Conservation (phyloP, 2,113 vertebrate species). For the Perccottus glenii region DNA sequence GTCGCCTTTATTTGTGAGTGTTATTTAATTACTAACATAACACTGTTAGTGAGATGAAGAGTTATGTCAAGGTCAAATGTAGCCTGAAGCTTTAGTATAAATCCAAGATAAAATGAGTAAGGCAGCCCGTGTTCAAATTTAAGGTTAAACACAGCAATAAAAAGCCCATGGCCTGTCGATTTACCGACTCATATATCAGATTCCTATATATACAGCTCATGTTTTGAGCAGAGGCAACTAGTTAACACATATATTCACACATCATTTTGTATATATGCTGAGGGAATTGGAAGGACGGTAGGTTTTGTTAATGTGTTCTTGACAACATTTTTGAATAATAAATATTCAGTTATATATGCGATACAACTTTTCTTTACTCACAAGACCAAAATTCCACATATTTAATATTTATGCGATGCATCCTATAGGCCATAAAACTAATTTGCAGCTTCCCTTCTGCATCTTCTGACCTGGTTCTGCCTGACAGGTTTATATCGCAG, state of each 20-base stretch:
- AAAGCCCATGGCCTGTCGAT: slow-evolving; percentile 52
- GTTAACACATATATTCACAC: slow-evolving; percentile 65
- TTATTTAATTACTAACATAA: slow-evolving; percentile 30
- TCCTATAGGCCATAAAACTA: slow-evolving; percentile 21
- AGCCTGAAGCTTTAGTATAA: background rate
- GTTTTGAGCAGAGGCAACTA: slow-evolving; percentile 24
- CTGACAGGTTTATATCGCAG: slow-evolving; percentile 37
- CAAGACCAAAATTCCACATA: background rate
- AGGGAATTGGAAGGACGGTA: background rate
- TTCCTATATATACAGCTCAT: slow-evolving; percentile 48
- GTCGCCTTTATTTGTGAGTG: slow-evolving; percentile 38
- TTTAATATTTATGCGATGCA: slow-evolving; percentile 5
- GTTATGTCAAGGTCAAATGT: slow-evolving; percentile 16
- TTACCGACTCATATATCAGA: slow-evolving; percentile 55
- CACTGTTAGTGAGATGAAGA: slow-evolving; percentile 30
- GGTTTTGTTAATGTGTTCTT: too few relatives aligned
- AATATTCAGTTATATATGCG: too few relatives aligned
- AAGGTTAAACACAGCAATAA: background rate
- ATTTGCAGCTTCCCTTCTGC: slow-evolving; percentile 26
- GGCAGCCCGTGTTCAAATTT: slow-evolving; percentile 46
- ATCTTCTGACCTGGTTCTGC: slow-evolving; percentile 20
- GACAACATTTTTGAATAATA: too few relatives aligned
- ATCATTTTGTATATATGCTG: too few relatives aligned
- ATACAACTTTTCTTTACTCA: background rate
- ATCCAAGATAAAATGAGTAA: slow-evolving; percentile 29